Evolutionary conservation across 1,140 invertebrate genomes (phyloP).

Genomic region (Oreohelix idahoensis): DNA sequence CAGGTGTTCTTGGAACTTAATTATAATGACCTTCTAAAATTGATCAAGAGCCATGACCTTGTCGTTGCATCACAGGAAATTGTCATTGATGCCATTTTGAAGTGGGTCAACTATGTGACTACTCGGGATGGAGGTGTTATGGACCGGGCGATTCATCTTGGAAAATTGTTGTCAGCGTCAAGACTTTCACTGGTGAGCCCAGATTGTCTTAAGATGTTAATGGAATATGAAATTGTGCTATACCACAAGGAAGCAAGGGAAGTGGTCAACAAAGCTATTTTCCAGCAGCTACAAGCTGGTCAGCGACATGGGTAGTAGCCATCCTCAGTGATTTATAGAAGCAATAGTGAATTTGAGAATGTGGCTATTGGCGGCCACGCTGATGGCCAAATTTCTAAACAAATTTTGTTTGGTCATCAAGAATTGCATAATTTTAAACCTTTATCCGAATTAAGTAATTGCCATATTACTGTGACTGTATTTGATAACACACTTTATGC

Average conservation of each 20-base stretch:
- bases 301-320: neutral
- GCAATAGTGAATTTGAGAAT: neutral
- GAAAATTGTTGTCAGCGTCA: neutral
- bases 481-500: neutral
- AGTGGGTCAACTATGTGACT: neutral
- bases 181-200: neutral
- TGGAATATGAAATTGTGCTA: neutral
- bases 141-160: neutral
- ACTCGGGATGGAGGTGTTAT: neutral
- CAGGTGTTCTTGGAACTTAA: neutral
- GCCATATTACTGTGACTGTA: neutral
- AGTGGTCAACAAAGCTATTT: neutral
- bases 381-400: neutral
- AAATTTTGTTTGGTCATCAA: neutral
- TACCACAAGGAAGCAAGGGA: neutral
- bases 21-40: neutral
- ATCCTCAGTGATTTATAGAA: neutral
- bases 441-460: neutral
- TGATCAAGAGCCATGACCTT: neutral
- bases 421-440: neutral
- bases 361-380: neutral
- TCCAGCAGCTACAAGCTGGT: neutral
- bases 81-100: constrained; percentile 14
- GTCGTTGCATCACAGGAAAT: neutral
- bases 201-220: neutral